phyloP scores from a whole-genome alignment of 1,140 invertebrate genomes.

The Sycophaga agraensis region DNA sequence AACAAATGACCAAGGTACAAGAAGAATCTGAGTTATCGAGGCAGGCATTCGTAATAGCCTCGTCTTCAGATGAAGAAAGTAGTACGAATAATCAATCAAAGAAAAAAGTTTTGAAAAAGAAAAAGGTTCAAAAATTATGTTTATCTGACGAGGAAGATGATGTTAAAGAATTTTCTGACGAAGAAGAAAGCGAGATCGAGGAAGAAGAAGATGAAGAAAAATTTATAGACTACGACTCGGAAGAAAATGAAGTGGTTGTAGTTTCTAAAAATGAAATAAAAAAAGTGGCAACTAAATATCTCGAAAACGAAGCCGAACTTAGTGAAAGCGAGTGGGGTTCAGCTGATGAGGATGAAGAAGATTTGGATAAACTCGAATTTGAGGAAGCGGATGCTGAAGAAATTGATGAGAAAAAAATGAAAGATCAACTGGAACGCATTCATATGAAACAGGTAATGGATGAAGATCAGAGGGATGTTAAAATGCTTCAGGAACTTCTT shows the following conservation, averaged over 20 bases:
- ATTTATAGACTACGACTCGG: conserved; percentile 71
- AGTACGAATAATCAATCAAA: conserved; percentile 36
- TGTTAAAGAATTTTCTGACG: conserved; percentile 40
- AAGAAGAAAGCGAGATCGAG: conserved; percentile 34
- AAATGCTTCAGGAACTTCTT: conserved; percentile 76
- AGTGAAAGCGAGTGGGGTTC: conserved; percentile 81
- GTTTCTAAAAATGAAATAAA: conserved; percentile 56
- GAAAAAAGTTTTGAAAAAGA: conserved; percentile 49
- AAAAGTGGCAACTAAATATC: conserved; percentile 65
- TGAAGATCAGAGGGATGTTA: conserved; percentile 78
- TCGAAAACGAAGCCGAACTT: conserved; percentile 84
- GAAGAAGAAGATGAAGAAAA: conserved; percentile 54
- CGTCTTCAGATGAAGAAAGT: conserved; percentile 56
- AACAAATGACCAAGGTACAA: conserved; percentile 8
- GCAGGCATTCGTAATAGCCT: conserved; percentile 13
- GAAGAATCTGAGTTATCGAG: conserved; percentile 12
- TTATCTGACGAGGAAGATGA: conserved; percentile 44
- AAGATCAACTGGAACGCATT: conserved; percentile 68
- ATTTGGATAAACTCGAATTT: conserved; percentile 70
- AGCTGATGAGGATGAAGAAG: conserved; percentile 76
- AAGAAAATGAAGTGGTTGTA: conserved; percentile 71
- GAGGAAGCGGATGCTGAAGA: conserved; percentile 77
- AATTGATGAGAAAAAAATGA: conserved; percentile 69
- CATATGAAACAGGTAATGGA: conserved; percentile 76
- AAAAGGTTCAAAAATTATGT: conserved; percentile 41